These are phyloP conservation scores for Lamellibrachia luymesi DNA, from an alignment of 1,140 invertebrate genomes.

Conservation along the genomic window DNA sequence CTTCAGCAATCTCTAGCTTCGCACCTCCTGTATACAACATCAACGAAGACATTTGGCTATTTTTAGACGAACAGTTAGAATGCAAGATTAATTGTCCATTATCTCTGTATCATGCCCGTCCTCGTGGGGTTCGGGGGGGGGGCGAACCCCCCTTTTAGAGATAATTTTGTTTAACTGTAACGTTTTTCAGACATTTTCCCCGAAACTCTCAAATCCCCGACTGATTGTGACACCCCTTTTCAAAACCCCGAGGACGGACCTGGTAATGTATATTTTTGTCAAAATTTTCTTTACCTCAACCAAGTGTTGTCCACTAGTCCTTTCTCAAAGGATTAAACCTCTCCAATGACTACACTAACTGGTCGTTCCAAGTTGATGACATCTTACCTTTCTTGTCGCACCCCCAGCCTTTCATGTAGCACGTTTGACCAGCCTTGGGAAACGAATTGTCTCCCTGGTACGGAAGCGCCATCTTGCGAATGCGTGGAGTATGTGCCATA, in stretches of 20 bases:
- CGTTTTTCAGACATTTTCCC: too few species aligned
- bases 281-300: too few species aligned
- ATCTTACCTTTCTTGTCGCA: constrained; percentile 42
- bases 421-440: constrained; percentile 33
- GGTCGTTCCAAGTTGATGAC: background rate
- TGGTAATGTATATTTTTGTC: too few species aligned
- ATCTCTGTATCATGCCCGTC: too few species aligned
- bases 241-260: too few species aligned
- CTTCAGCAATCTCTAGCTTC: constrained; percentile 32
- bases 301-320: too few species aligned
- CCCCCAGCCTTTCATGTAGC: constrained; percentile 48
- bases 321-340: background rate
- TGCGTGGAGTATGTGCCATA: constrained; percentile 30
- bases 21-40: constrained; percentile 33
- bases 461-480: constrained; percentile 33
- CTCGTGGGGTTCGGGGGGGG: too few species aligned
- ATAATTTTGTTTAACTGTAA: too few species aligned
- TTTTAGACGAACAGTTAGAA: background rate
- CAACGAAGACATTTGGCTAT: background rate
- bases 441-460: constrained; percentile 30
- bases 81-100: background rate
- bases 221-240: background rate
- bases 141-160: too few species aligned
- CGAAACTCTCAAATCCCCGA: background rate
- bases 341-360: background rate